Percentiles rank a stretch among this genome's conserved stretches.
Conservation (phyloP, 2,888 invertebrate species). For the Parnassius orleans region DNA sequence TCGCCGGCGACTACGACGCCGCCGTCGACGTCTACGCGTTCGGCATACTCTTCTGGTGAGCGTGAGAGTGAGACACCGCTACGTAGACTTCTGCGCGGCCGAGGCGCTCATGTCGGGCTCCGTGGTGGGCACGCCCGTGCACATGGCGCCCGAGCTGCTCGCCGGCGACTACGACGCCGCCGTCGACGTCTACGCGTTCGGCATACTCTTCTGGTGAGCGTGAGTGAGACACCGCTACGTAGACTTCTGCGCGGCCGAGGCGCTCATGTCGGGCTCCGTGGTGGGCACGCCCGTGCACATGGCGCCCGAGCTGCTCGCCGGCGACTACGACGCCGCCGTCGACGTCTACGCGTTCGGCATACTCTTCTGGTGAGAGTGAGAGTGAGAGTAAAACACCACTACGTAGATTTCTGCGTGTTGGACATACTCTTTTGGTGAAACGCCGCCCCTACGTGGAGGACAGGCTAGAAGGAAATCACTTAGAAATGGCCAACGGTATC, state of each 20-base stretch:
- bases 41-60: conserved; percentile 91
- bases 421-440: too few species aligned
- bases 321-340: conserved; percentile 90
- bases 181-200: conserved; percentile 95
- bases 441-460: too few species aligned
- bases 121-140: conserved; percentile 91
- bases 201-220: conserved; percentile 89
- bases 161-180: conserved; percentile 89
- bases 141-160: conserved; percentile 95
- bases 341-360: conserved; percentile 96
- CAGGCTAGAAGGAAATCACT: too few species aligned
- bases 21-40: conserved; percentile 95
- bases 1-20: conserved; percentile 89
- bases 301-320: conserved; percentile 93
- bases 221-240: neutral
- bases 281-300: conserved; percentile 94
- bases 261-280: conserved; percentile 92
- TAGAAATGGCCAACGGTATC: too few species aligned
- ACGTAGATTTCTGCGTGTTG: too few species aligned
- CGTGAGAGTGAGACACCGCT: too few species aligned
- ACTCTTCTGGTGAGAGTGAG: conserved; percentile 85
- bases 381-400: neutral
- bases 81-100: conserved; percentile 83
- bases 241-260: neutral
- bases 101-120: conserved; percentile 95